phyloP scores from a whole-genome alignment of 2,888 invertebrate genomes.

The Campoplex capitator region DNA sequence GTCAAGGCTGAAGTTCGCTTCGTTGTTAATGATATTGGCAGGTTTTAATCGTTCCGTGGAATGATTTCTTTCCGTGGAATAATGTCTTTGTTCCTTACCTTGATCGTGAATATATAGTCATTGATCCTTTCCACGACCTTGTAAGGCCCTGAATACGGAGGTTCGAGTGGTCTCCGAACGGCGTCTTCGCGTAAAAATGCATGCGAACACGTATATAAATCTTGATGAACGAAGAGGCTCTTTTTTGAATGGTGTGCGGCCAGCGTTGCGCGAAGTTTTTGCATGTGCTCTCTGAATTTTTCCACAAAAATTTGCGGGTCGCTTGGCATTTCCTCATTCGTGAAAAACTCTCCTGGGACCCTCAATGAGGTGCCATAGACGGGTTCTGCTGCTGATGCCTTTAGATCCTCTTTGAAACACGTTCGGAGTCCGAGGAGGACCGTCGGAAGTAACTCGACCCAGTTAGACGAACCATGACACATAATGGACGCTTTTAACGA shows the following conservation, averaged over 20 bases:
- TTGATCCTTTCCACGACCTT: slow-evolving; percentile 4
- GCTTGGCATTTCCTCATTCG: neutral
- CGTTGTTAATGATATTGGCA: neutral
- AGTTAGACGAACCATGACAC: slow-evolving; percentile 15
- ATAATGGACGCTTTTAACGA: slow-evolving; percentile 37
- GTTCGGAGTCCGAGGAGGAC: slow-evolving; percentile 33
- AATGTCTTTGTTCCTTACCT: neutral
- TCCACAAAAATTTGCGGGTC: slow-evolving; percentile 41
- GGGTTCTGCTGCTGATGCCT: slow-evolving; percentile 59
- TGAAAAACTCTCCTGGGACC: slow-evolving; percentile 42
- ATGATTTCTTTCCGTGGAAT: no score
- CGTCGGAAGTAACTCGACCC: slow-evolving; percentile 44
- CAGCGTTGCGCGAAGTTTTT: slow-evolving; percentile 27
- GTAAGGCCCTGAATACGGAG: slow-evolving; percentile 35
- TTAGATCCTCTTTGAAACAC: slow-evolving; percentile 65
- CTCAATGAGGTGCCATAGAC: slow-evolving; percentile 50
- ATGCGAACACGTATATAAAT: slow-evolving; percentile 34
- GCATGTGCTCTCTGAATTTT: slow-evolving; percentile 42
- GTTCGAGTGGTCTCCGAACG: slow-evolving; percentile 12
- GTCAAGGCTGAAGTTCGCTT: neutral
- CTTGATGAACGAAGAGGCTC: slow-evolving; percentile 33
- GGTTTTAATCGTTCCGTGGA: slow-evolving; percentile 30
- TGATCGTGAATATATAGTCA: slow-evolving; percentile 30
- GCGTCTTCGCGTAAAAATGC: slow-evolving; percentile 23
- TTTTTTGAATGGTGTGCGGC: slow-evolving; percentile 24